phyloP scores from a whole-genome alignment of 2,888 invertebrate genomes.

The Ennomos fuscantarius region DNA sequence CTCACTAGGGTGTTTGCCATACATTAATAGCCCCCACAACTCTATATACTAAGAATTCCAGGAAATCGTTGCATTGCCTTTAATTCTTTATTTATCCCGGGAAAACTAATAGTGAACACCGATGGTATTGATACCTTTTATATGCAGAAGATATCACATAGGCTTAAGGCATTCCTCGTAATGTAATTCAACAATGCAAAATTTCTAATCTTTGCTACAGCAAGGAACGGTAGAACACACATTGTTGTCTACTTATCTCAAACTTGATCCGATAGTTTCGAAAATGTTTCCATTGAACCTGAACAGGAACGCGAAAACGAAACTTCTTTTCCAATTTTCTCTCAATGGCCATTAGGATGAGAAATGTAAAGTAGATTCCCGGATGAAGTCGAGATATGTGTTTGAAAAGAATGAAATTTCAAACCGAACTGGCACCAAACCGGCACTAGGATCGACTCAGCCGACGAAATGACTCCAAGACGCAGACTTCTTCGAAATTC shows the following conservation, averaged over 20 bases:
- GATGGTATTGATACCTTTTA: constrained; percentile 17
- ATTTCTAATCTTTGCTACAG: constrained; percentile 35
- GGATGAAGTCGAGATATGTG: constrained; percentile 80
- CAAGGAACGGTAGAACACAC: constrained; percentile 42
- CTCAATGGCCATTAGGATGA: constrained; percentile 84
- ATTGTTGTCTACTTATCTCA: constrained; percentile 51
- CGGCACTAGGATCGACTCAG: constrained; percentile 50
- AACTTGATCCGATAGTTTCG: constrained; percentile 57
- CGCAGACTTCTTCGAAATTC: constrained; percentile 56
- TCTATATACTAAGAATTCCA: constrained; percentile 68
- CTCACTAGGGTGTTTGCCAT: constrained; percentile 74
- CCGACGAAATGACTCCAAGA: constrained; percentile 58
- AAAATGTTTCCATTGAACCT: constrained; percentile 60
- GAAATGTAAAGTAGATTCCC: constrained; percentile 84
- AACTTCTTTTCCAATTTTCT: constrained; percentile 84
- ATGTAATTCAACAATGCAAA: constrained; percentile 17
- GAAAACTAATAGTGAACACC: constrained; percentile 30
- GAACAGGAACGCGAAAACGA: constrained; percentile 71
- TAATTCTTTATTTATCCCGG: constrained; percentile 41
- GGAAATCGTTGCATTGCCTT: constrained; percentile 47
- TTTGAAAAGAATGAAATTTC: constrained; percentile 81
- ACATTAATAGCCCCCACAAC: constrained; percentile 67
- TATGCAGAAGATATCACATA: constrained; percentile 14
- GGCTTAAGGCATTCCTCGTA: constrained; percentile 3
- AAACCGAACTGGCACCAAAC: constrained; percentile 69